A percentile compares a stretch with the other conserved stretches of the same genome.
Evolutionary conservation across 2,888 invertebrate species (phyloP).

Genomic region (Lissocephala sabroskyi): DNA sequence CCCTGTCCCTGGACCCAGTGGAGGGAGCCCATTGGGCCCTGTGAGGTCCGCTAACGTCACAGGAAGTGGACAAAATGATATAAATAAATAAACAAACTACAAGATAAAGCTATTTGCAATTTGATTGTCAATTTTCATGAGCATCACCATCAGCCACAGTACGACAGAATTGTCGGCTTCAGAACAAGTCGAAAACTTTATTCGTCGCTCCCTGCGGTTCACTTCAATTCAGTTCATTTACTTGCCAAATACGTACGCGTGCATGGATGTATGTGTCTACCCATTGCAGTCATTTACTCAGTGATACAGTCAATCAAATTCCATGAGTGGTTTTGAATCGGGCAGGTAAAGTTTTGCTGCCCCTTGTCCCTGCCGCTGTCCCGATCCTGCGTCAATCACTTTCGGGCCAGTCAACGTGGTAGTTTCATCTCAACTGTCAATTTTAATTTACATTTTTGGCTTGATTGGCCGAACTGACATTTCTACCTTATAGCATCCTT

Average conservation of each 20-base stretch:
- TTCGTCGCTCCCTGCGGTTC: constrained; percentile 1
- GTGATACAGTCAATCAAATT: constrained; percentile 61
- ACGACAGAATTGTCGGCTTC: too few species aligned
- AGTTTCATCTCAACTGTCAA: constrained; percentile 35
- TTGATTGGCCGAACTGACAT: constrained; percentile 37
- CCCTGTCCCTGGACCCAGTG: too few species aligned
- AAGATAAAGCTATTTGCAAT: constrained; percentile 67
- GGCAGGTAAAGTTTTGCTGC: constrained; percentile 24
- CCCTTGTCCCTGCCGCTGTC: constrained; percentile 14
- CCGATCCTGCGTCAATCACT: constrained; percentile 2
- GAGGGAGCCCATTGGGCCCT: too few species aligned
- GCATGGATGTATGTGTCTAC: not conserved
- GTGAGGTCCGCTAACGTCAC: constrained; percentile 18
- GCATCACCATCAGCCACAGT: constrained; percentile 13
- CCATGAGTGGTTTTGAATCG: constrained; percentile 55
- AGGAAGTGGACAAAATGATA: constrained; percentile 63
- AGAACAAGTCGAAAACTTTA: constrained; percentile 43
- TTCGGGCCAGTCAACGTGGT: not conserved
- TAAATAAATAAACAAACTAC: constrained; percentile 67
- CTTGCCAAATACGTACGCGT: not conserved
- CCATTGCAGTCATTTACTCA: constrained; percentile 48
- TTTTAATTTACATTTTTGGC: constrained; percentile 52
- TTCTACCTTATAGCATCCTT: not conserved
- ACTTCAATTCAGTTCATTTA: not conserved
- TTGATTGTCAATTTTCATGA: constrained; percentile 67